Evolutionary conservation across 1,140 invertebrate species (phyloP).

Genomic region (Armadillidium nasatum): DNA sequence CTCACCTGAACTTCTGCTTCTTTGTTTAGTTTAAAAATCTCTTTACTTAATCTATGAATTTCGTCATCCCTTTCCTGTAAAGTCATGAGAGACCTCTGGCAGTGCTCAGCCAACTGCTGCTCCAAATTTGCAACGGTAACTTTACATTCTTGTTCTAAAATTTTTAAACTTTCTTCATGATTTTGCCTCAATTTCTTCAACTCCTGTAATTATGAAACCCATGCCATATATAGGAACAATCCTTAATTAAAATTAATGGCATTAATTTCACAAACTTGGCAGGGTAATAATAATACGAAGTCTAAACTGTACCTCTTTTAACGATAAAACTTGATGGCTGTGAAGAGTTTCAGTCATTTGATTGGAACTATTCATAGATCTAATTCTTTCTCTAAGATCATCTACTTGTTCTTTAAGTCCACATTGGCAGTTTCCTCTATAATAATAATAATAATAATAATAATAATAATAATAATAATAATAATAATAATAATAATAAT

Average conservation of each 20-base stretch:
- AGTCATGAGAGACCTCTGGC: constrained; percentile 68
- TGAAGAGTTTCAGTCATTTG: constrained; percentile 31
- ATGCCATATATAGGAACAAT: too few species aligned
- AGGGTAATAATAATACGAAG: not conserved
- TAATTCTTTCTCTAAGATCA: constrained; percentile 33
- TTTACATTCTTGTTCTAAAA: constrained; percentile 40
- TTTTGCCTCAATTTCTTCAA: constrained; percentile 17
- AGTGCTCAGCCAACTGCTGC: constrained; percentile 61
- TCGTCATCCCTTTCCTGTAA: constrained; percentile 76
- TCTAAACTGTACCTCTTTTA: constrained; percentile 28
- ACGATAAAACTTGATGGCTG: constrained; percentile 30
- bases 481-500: too few species aligned
- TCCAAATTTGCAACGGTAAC: constrained; percentile 35
- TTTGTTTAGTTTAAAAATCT: constrained; percentile 55
- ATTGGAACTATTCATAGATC: constrained; percentile 30
- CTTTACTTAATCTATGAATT: constrained; percentile 61
- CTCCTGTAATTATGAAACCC: constrained; percentile 2
- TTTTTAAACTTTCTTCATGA: constrained; percentile 12
- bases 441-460: too few species aligned
- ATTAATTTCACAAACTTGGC: too few species aligned
- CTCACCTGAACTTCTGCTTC: constrained; percentile 29
- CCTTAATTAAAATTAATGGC: too few species aligned
- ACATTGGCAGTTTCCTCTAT: not conserved
- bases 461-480: too few species aligned
- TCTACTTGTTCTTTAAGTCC: constrained; percentile 18